These are phyloP conservation scores for Drosophila mimetica DNA, from an alignment of 2,888 invertebrate species.

Conservation along the genomic window DNA sequence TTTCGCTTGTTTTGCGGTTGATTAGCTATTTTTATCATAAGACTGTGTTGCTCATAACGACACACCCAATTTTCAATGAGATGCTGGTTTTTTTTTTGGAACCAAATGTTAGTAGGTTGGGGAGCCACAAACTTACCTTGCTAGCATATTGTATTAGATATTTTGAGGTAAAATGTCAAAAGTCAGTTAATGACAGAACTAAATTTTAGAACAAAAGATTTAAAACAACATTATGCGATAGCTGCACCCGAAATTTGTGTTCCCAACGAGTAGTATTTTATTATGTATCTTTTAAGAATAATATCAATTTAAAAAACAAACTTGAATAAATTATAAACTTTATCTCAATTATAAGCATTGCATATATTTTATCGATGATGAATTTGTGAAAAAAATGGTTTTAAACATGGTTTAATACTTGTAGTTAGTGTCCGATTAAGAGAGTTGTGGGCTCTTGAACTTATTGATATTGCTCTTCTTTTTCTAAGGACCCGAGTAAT, in stretches of 20 bases:
- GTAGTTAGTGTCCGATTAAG: too few species aligned
- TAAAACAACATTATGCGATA: neutral
- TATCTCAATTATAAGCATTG: too few species aligned
- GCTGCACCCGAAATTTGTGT: neutral
- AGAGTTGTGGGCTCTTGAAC: neutral
- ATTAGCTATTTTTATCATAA: slow-evolving; percentile 20
- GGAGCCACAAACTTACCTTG: neutral
- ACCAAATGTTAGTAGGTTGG: neutral
- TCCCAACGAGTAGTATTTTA: too few species aligned
- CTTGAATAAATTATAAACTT: too few species aligned
- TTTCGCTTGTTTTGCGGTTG: slow-evolving; percentile 1
- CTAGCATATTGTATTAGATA: neutral
- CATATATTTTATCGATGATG: too few species aligned
- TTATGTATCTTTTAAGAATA: too few species aligned
- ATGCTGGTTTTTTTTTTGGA: slow-evolving; percentile 2
- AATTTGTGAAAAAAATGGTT: too few species aligned
- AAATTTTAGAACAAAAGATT: too few species aligned
- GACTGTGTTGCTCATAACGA: neutral
- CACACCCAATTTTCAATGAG: slow-evolving; percentile 21
- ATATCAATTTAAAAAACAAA: too few species aligned
- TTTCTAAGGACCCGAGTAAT: neutral
- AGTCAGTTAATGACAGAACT: neutral
- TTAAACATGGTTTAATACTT: too few species aligned
- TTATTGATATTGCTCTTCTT: neutral
- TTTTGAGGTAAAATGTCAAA: neutral